These are phyloP conservation scores for Silurus glanis DNA, from an alignment of 2,113 vertebrate species.

Conservation along the genomic window DNA sequence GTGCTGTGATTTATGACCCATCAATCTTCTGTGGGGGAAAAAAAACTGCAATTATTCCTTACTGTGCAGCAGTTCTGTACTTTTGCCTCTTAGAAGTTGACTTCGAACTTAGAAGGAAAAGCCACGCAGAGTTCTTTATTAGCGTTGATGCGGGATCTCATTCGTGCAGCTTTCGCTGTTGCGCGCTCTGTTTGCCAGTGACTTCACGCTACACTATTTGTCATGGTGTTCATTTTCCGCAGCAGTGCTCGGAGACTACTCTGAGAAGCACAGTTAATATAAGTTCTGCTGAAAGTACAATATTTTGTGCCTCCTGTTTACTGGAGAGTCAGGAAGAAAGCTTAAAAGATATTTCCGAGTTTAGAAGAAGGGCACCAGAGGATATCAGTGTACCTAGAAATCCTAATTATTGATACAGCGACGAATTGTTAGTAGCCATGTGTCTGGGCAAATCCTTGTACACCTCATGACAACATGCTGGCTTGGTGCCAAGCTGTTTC, in stretches of 20 bases:
- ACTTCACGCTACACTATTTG: constrained; percentile 28
- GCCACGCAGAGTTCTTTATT: constrained; percentile 30
- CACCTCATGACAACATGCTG: constrained; percentile 16
- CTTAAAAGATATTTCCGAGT: constrained; percentile 7
- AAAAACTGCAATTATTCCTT: constrained; percentile 55
- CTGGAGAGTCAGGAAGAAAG: constrained; percentile 13
- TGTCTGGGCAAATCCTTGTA: constrained; percentile 13
- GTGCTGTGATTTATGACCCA: constrained; percentile 50
- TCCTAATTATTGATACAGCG: constrained; percentile 18
- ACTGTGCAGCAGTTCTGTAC: constrained; percentile 36
- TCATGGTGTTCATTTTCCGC: constrained; percentile 43
- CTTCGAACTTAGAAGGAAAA: not conserved
- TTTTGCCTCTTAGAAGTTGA: constrained; percentile 31
- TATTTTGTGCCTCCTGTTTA: constrained; percentile 33
- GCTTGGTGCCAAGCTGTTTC: constrained; percentile 6
- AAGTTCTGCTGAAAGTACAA: constrained; percentile 34
- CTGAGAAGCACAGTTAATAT: constrained; percentile 31
- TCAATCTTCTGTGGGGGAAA: constrained; percentile 52
- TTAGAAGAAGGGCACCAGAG: constrained; percentile 6
- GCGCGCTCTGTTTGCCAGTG: constrained; percentile 3
- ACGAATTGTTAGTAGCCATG: not conserved
- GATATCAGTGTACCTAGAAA: constrained; percentile 20
- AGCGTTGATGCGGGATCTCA: constrained; percentile 3
- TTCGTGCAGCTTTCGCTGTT: not conserved
- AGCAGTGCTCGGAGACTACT: constrained; percentile 9